A percentile compares a stretch with the other conserved stretches of the same genome.
phyloP scores from a whole-genome alignment of 2,797 vertebrate species.

The Ficedula albicollis region DNA sequence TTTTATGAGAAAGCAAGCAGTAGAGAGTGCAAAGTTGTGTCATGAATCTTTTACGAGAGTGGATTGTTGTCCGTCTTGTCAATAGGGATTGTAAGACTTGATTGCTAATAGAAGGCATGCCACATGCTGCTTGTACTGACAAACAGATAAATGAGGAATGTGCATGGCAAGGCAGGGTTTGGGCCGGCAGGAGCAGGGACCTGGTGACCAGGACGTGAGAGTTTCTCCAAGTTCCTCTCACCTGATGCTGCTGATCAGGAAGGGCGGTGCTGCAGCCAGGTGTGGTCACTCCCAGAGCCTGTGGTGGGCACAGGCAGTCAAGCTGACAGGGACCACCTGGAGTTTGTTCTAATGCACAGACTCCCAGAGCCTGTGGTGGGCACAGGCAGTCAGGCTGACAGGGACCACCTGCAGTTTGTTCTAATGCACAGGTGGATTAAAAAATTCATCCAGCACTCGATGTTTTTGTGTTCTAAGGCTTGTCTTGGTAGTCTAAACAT shows the following conservation, averaged over 20 bases:
- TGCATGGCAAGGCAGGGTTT: background rate
- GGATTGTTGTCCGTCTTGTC: constrained; percentile 78
- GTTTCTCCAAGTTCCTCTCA: background rate
- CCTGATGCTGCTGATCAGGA: background rate
- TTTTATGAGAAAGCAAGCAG: constrained; percentile 82
- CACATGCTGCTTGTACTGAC: constrained; percentile 31
- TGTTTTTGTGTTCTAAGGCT: background rate
- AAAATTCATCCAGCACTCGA: background rate
- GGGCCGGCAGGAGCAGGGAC: background rate
- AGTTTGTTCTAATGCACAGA: background rate
- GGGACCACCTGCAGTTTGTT: background rate
- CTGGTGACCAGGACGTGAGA: background rate
- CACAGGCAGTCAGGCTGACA: background rate
- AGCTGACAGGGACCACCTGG: rapidly evolving
- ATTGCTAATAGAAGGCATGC: constrained; percentile 72
- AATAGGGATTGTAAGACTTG: constrained; percentile 67
- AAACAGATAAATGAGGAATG: background rate
- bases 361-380: background rate
- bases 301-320: background rate
- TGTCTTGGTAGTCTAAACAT: background rate
- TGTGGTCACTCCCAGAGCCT: background rate
- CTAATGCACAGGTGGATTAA: background rate
- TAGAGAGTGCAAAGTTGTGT: constrained; percentile 78
- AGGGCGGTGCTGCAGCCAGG: background rate
- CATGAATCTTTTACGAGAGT: constrained; percentile 83